phyloP scores from a whole-genome alignment of 30 jellyfish, hydroid and myxozoan species.

The Aurelia sp. region DNA sequence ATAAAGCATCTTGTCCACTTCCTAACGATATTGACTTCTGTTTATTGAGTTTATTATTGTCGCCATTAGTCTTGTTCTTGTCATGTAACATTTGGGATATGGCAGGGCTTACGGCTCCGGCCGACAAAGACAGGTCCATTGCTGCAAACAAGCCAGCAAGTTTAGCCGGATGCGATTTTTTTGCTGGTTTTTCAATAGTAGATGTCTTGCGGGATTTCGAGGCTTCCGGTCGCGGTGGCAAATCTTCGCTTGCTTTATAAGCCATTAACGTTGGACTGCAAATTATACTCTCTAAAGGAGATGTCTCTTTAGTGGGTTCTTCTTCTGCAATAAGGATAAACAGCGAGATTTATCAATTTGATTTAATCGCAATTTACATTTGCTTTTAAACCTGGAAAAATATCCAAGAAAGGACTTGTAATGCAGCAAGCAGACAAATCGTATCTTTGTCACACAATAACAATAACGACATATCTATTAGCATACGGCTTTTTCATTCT shows the following conservation, averaged over 20 bases:
- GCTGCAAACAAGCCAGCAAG: constrained; percentile 84
- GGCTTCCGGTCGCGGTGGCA: constrained; percentile 52
- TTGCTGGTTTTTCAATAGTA: too few relatives aligned
- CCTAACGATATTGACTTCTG: constrained; percentile 40
- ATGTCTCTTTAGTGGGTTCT: background rate
- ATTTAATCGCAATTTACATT: too few relatives aligned
- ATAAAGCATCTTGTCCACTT: constrained; percentile 29
- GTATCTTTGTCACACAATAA: too few relatives aligned
- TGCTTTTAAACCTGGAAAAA: too few relatives aligned
- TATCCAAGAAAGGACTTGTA: too few relatives aligned
- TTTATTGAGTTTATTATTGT: background rate
- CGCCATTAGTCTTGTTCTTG: background rate
- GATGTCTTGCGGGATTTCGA: constrained; percentile 12
- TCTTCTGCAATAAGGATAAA: background rate
- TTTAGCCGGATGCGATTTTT: constrained; percentile 48
- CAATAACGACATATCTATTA: too few relatives aligned
- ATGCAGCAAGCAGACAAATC: too few relatives aligned
- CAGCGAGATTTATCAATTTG: too few relatives aligned
- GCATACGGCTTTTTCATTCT: too few relatives aligned
- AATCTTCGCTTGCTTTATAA: constrained; percentile 45
- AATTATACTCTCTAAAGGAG: constrained; percentile 28
- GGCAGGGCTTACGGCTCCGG: constrained; percentile 90
- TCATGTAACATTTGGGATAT: constrained; percentile 58
- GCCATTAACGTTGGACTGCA: constrained; percentile 68
- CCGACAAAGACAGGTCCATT: constrained; percentile 76